Evolutionary conservation across 2,888 invertebrate species (phyloP).

Genomic region (Thymelicus sylvestris): DNA sequence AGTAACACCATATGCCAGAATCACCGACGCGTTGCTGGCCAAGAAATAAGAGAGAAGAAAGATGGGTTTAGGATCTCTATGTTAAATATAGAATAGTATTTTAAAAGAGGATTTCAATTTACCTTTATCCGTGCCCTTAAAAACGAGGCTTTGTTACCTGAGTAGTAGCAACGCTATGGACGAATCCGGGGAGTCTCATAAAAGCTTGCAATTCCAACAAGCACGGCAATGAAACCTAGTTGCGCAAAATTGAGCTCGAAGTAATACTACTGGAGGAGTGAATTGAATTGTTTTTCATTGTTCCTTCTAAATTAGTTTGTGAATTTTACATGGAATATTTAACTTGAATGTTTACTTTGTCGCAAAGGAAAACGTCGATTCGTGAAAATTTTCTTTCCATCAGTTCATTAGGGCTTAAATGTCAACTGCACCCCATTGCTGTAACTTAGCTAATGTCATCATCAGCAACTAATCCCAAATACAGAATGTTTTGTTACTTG

Average conservation of each 20-base stretch:
- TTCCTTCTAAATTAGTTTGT: slow-evolving; percentile 11
- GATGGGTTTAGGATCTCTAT: no score
- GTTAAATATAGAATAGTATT: no score
- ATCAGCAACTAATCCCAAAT: no score
- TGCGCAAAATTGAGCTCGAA: slow-evolving; percentile 28
- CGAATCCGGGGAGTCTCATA: slow-evolving; percentile 16
- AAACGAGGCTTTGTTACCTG: background rate
- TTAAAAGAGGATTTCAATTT: background rate
- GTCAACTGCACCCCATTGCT: no score
- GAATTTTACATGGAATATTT: slow-evolving; percentile 6
- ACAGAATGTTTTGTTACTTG: no score
- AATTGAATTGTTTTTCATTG: slow-evolving; percentile 8
- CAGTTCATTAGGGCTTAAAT: no score
- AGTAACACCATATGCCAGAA: no score
- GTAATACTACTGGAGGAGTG: background rate
- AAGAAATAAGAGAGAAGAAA: no score
- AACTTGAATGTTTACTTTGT: background rate
- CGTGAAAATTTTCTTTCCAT: no score
- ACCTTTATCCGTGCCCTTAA: background rate
- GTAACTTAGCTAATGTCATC: no score
- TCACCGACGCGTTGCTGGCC: no score
- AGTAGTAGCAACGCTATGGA: background rate
- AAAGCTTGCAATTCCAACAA: slow-evolving; percentile 34
- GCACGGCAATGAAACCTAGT: slow-evolving; percentile 30
- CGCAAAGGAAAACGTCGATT: no score